Evolutionary conservation across 2,113 vertebrate genomes (phyloP), one percentile per base, ranked within the genome.

Genomic region (human (Homo sapiens)): DNA sequence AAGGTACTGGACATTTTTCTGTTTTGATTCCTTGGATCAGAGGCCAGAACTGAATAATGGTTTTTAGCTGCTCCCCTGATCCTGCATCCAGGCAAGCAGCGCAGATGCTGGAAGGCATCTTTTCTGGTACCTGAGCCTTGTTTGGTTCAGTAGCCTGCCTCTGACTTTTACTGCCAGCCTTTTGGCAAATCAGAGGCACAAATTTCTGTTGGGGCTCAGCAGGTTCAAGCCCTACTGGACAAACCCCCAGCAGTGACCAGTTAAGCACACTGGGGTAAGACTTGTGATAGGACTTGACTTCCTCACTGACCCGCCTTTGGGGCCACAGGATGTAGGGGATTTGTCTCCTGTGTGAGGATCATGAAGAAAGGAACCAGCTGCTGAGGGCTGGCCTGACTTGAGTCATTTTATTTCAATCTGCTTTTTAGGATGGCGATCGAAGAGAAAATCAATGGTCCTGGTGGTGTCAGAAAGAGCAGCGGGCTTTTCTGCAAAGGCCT

Each of bases 191-290:
- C 43, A 93, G 66, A 78, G 68, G 50, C 52, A 78, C 50, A 73
- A 27, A 76, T 95, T 93, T 97, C 78, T 93, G 61, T 87, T 78
- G 48, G 38, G 68, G 38, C 66, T 95, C 35, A 93, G 93, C 45
- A 97, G 20, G 61, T 61, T 75, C 23, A 85, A 76, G 55, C n/a
- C 57, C 40, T 82, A 35, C 43, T 97, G 70, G 57, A 75, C 72
- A 89, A 70, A 89, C 96, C 32, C 40, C 30, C 7, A n/a, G 32
- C 22, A 76, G 30, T 86, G 59, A 94, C 12, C 22, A 82, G 55
- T 93, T 93, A 87, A 96, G 43, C n/a, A 18, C 27, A n/a, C 27
- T 38, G 9, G 38, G 30, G 14, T 27, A 76, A 3, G 35, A 52
- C 89, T 70, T 93, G 16, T 94, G 35, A 35, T 32, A 87, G 72